Base-by-base conservation (phyloP, 1,140 invertebrate species). In the Phymastichus coffea region DNA sequence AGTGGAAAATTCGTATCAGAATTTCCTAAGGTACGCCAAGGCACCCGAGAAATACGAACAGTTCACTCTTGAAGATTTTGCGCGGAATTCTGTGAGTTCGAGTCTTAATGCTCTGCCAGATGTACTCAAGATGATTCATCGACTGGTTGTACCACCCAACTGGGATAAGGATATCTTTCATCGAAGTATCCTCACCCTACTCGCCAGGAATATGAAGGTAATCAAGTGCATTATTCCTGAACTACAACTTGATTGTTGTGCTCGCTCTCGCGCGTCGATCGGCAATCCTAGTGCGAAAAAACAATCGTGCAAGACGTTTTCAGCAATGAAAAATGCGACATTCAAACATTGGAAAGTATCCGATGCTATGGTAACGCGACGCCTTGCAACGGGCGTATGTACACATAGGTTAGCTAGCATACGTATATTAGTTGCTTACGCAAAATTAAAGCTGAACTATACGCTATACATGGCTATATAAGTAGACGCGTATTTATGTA, bases 61-160 rank as follows among this genome's bases (percentile, higher is more conserved):
- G 30, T 79, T 77, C 38, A 92, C 89, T 0, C 65, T 91, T 23
- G 74, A 87, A 64, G 83, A 86, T 63, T 91, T 91, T 63, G 88
- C 88, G 0, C 75, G 77, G 37, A 83, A 80, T 69, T 85, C 84
- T 6, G 84, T 90, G 1, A 86, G 86, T 0, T 85, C 87, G 38
- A 82, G 83, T 59, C 70, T 82, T 0, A 78, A 83, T 26, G 86
- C 86, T 1, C 72, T 90, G 23, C 81, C 84, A 15, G 82, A 83
- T 55, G 64, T 90, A n/a, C 70, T 91, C 43, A 85, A 88, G 65
- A 79, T 83, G 1, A 80, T 91, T 12, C 86, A 91, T 68, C 74
- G 82, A 1, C 77, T 86, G 2, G 70, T 86, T 2, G 78, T 80
- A 3, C 81, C 85, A 0, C 68, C 76, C 0, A 38, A 46, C 1